Conservation (phyloP, 2,113 vertebrate species). For the Sylvia atricapilla region DNA sequence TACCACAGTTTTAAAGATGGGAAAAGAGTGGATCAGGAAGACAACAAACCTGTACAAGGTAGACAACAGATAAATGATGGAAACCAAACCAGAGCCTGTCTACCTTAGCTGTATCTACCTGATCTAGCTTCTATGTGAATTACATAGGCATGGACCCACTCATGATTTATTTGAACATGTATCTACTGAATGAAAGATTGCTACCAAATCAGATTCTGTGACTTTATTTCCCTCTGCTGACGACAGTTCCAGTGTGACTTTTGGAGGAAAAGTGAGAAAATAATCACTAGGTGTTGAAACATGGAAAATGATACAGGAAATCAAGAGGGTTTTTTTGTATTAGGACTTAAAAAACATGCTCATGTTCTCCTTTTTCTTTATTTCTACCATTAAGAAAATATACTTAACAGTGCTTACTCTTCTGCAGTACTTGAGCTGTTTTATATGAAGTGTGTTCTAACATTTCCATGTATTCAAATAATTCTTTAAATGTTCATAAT, state of each 20-base stretch:
- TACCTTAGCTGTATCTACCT: background rate
- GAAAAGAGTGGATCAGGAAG: background rate
- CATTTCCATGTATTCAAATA: background rate
- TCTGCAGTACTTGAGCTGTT: background rate
- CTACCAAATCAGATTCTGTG: background rate
- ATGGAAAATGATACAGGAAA: background rate
- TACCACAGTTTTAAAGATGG: background rate
- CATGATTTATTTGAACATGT: background rate
- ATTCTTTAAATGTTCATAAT: background rate
- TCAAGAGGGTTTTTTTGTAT: background rate
- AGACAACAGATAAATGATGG: background rate
- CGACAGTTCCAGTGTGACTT: background rate
- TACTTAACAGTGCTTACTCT: background rate
- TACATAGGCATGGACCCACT: background rate
- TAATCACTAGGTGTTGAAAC: background rate
- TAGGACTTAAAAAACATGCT: background rate
- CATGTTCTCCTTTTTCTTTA: background rate
- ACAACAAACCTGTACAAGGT: background rate
- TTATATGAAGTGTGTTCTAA: background rate
- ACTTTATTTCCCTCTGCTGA: background rate
- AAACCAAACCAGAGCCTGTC: background rate
- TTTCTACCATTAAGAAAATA: background rate
- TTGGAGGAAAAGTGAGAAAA: background rate
- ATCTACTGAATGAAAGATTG: background rate
- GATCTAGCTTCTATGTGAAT: background rate